A percentile compares a stretch with the other conserved stretches of the same genome.
These are phyloP conservation scores for Acheta domesticus DNA, from an alignment of 2,888 invertebrate species.

Conservation along the genomic window DNA sequence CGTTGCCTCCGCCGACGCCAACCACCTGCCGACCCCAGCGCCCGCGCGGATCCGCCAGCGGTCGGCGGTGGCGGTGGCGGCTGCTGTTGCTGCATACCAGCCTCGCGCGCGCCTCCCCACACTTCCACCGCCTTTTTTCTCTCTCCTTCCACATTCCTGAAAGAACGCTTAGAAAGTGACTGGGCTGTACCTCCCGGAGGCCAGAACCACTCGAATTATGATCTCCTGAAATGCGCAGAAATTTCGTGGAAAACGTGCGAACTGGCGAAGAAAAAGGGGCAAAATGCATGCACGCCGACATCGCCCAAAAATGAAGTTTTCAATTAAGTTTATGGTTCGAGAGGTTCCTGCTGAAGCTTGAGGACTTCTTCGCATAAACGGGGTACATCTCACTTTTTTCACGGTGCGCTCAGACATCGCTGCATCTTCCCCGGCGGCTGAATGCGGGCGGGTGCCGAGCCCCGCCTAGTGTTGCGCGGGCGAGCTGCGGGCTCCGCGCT, in stretches of 20 bases:
- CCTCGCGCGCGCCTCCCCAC: constrained; percentile 18
- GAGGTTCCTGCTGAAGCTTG: not conserved
- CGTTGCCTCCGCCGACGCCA: not conserved
- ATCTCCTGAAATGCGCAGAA: not conserved
- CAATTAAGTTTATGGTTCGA: not conserved
- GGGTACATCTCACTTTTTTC: not conserved
- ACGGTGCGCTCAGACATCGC: not conserved
- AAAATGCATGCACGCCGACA: not conserved
- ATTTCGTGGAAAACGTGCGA: not conserved
- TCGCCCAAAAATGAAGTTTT: not conserved
- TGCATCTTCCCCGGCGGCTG: not conserved
- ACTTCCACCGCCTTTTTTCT: not conserved
- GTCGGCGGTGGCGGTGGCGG: not conserved
- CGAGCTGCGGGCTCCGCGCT: not conserved
- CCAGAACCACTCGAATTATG: not conserved
- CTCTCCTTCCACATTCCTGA: not conserved
- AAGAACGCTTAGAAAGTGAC: not conserved
- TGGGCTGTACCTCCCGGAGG: not conserved
- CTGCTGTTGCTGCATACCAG: constrained; percentile 18
- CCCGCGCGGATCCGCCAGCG: not conserved
- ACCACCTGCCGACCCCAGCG: constrained; percentile 1
- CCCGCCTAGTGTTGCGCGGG: too few relatives aligned
- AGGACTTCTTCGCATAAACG: not conserved
- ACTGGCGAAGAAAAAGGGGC: not conserved
- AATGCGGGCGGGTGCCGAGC: too few relatives aligned